Evolutionary conservation across 2,797 vertebrate genomes (phyloP), one percentile per base, ranked within the genome.

Genomic region (Podargus strigoides): DNA sequence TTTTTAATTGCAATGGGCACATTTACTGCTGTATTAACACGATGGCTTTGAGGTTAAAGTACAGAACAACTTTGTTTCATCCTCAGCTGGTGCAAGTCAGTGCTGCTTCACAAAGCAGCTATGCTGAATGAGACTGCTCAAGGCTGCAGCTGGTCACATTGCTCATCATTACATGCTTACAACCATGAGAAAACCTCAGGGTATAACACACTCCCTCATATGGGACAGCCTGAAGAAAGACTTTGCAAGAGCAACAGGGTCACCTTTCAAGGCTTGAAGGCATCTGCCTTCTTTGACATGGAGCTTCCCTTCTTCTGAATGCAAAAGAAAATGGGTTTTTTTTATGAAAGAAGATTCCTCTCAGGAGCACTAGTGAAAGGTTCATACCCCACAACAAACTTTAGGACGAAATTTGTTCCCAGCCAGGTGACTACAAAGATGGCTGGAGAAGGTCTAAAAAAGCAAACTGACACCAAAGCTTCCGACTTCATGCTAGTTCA

Each of bases 21-120:
- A 28, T 49, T 92, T 90, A 64, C 85, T 86, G 66, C 85, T 69
- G 53, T 14, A 47, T 85, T 94, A 94, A 69, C 63, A 59, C 78
- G 73, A 59, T 92, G 58, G 44, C 30, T 88, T 81, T 1, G 32
- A 90, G 91, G 82, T 69, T 50, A 56, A 62, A 66, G 47, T 55
- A 10, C 11, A 24, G 50, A 60, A 22, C 21, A n/a, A 8, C n/a
- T 22, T n/a, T 36, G 56, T 49, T 34, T 26, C 21, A 28, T 50
- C 42, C 39, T 87, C 39, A 28, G 53, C 20, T 66, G 47, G 6
- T 55, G 27, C 36, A 70, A 77, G 42, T 46, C 21, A 30, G 11
- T 3, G 64, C 8, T 55, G 32, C 47, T 80, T 50, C 34, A 37
- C 58, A 62, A 41, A 55, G 17, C 15, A 75, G 36, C 46, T 52